Base-by-base conservation (phyloP, 1,140 invertebrate genomes). In the Zaprionus taronus region DNA sequence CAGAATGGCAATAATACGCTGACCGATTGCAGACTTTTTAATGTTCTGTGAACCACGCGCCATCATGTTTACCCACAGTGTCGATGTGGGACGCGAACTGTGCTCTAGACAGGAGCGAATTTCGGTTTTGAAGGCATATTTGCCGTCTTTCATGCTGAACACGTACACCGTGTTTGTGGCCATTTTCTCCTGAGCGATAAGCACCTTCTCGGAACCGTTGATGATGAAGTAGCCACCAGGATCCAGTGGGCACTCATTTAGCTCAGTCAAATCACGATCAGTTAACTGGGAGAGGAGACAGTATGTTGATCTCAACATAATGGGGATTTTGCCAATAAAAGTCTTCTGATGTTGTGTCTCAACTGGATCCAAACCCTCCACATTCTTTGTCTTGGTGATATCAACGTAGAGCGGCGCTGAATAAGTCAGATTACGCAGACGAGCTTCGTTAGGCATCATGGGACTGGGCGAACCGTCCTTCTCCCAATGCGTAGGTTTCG, bases 151-250 rank as follows among this genome's bases (percentile, higher is more conserved):
- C 97, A 99, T 98, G 87, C 97, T 97, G 92, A 99, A 99, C 2
- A 99, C 99, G 94, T 99, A 99, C 4, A 99, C 99, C 64, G 98
- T 99, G 93, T 99, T 99, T 11, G 99, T 99, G 14, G 99, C 99
- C 99, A 99, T 99, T 94, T 99, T 99, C 93, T 99, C 99, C 93
- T 99, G 99, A 9, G 99, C 99, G 93, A 99, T 99, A 1, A 99
- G 93, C 66, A 98, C 98, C 93, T 99, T 99, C 94, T 99, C 98
- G 9, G 98, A 98, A 2, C 98, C 98, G 92, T 99, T 99, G 49
- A 99, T 98, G 81, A 99, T 97, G 81, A 99, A 99, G 93, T 99
- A 99, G 75, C 98, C 98, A 80, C 98, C 99, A 57, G 99, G 99
- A 95, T 99, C 99, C 22, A 99, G 94, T 0, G 99, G 99, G 91